A percentile compares a stretch with the other conserved stretches of the same genome.
These are phyloP conservation scores for Sipha maydis DNA, from an alignment of 2,888 invertebrate species.

Conservation along the genomic window DNA sequence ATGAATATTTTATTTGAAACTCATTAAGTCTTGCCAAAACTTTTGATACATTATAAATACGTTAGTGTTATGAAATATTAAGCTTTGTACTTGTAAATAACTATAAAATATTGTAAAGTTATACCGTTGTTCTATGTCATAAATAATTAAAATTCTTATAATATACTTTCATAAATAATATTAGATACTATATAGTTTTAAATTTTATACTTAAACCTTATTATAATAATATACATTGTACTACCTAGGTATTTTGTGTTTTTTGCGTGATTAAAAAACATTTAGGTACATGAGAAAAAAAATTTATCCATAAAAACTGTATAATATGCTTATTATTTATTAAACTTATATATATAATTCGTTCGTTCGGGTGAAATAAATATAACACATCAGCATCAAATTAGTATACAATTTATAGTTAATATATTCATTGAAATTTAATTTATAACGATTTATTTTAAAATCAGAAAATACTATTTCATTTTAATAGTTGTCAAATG, in stretches of 20 bases:
- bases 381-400: background rate
- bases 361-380: constrained; percentile 1
- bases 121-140: background rate
- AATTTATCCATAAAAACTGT: background rate
- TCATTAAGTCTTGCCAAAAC: background rate
- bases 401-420: no score
- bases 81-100: background rate
- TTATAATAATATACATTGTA: background rate
- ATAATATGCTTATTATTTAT: background rate
- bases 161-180: background rate
- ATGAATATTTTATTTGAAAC: background rate
- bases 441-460: no score
- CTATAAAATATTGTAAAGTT: background rate
- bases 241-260: background rate
- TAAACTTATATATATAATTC: background rate
- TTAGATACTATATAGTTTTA: background rate
- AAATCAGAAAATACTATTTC: no score
- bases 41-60: background rate
- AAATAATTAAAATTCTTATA: background rate
- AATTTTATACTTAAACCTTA: background rate
- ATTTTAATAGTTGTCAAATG: no score
- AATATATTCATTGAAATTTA: no score
- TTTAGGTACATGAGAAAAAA: no score
- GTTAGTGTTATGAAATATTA: background rate
- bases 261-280: background rate